A percentile compares a stretch with the other conserved stretches of the same genome.
phyloP scores from a whole-genome alignment of 2,113 vertebrate species.

The Perccottus glenii region DNA sequence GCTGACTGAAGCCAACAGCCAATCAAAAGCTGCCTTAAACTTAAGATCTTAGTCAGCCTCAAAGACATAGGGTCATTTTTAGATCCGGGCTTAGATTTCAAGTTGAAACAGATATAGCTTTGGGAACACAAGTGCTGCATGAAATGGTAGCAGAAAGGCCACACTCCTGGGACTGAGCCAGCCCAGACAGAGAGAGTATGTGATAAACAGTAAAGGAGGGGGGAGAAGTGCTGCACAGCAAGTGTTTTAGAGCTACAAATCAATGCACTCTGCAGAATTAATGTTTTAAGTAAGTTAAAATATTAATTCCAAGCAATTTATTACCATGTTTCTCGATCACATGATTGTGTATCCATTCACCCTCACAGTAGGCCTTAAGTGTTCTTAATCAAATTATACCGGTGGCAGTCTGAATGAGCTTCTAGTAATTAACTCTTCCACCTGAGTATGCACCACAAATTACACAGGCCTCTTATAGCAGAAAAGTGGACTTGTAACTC shows the following conservation, averaged over 20 bases:
- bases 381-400: constrained; percentile 81
- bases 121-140: constrained; percentile 61
- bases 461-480: constrained; percentile 49
- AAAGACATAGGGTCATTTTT: constrained; percentile 66
- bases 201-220: constrained; percentile 47
- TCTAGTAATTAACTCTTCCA: constrained; percentile 74
- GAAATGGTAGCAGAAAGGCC: constrained; percentile 70
- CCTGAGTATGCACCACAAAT: constrained; percentile 68
- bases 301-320: constrained; percentile 80
- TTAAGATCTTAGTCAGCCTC: constrained; percentile 27
- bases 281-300: constrained; percentile 74
- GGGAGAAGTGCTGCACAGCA: constrained; percentile 43
- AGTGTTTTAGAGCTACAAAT: constrained; percentile 54
- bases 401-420: constrained; percentile 70
- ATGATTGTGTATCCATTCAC: constrained; percentile 75
- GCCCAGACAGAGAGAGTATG: constrained; percentile 35
- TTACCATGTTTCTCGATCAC: constrained; percentile 67
- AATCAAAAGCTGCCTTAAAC: constrained; percentile 11
- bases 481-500: constrained; percentile 41
- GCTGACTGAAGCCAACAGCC: constrained; percentile 13
- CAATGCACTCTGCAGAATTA: constrained; percentile 63
- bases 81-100: constrained; percentile 69
- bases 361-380: constrained; percentile 71
- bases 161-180: constrained; percentile 49
- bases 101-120: constrained; percentile 66